These are phyloP conservation scores for Lindbergichthys nudifrons DNA, from an alignment of 2,797 vertebrate genomes.

Conservation along the genomic window DNA sequence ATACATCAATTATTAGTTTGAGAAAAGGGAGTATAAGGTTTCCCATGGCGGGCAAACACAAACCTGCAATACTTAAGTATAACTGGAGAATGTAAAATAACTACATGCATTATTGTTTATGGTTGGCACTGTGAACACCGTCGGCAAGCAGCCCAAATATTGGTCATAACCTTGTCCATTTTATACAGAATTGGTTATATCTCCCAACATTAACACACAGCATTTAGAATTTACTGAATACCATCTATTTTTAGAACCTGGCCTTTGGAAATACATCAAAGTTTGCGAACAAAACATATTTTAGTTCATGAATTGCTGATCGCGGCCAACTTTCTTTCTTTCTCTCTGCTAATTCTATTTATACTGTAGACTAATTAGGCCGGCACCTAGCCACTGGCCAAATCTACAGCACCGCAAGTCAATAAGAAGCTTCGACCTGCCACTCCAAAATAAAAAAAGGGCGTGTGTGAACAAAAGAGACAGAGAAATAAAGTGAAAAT, in stretches of 20 bases:
- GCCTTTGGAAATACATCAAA: neutral
- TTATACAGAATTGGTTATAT: neutral
- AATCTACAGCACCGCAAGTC: slow-evolving; percentile 47
- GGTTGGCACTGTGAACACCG: neutral
- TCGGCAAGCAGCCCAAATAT: neutral
- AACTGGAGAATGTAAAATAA: slow-evolving; percentile 3
- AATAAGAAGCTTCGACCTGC: slow-evolving; percentile 34
- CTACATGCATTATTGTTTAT: neutral
- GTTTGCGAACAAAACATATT: neutral
- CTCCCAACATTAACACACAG: neutral
- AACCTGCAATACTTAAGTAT: slow-evolving; percentile 10
- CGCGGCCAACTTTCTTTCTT: neutral
- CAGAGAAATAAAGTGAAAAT: neutral
- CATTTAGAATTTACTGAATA: neutral
- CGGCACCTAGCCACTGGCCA: slow-evolving; percentile 46
- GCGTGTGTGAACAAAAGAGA: neutral
- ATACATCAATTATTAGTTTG: slow-evolving; percentile 24
- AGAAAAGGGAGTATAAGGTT: slow-evolving; percentile 2
- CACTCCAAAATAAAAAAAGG: neutral
- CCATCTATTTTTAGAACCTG: neutral
- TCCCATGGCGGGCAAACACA: slow-evolving; percentile 1
- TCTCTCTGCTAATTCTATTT: slow-evolving; percentile 53
- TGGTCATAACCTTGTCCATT: neutral
- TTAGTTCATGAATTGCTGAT: neutral
- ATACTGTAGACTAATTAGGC: slow-evolving; percentile 67